phyloP scores from a whole-genome alignment of 23 tunicate genomes.

The Pegea sp. region DNA sequence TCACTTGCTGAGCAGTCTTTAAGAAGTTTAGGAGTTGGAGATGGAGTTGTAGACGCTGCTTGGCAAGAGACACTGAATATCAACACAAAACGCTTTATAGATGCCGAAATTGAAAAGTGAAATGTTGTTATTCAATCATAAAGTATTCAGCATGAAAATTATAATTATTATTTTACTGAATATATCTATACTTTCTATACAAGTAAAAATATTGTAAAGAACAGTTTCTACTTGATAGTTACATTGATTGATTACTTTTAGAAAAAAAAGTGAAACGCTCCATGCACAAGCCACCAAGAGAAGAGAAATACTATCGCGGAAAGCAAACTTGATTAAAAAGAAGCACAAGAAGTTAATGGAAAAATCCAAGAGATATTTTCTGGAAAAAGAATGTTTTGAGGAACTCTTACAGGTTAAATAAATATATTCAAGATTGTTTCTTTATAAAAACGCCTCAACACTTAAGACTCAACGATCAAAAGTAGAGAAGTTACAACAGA shows the following conservation, averaged over 20 bases:
- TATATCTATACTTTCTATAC: too few species aligned
- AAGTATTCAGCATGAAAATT: not conserved
- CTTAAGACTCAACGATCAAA: conserved; percentile 35
- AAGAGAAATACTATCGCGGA: conserved; percentile 26
- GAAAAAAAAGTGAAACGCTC: conserved; percentile 3
- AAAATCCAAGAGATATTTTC: conserved; percentile 39
- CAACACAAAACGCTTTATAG: conserved; percentile 44
- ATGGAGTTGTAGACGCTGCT: conserved; percentile 46
- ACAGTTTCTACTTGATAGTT: too few species aligned
- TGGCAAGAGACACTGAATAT: conserved; percentile 86
- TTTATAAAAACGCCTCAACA: not conserved
- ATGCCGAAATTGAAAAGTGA: conserved; percentile 70
- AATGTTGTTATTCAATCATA: not conserved
- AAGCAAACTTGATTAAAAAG: conserved; percentile 10
- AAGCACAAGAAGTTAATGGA: conserved; percentile 44
- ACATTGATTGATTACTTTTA: not conserved
- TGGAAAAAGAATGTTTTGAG: conserved; percentile 42
- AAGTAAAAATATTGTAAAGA: too few species aligned
- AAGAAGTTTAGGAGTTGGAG: conserved; percentile 11
- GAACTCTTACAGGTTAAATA: conserved; percentile 26
- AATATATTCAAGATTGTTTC: not conserved
- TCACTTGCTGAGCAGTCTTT: conserved; percentile 45
- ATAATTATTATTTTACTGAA: too few species aligned
- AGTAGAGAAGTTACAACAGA: conserved; percentile 26
- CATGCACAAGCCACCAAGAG: conserved; percentile 54